Percentiles rank a stretch among this genome's conserved stretches.
phyloP scores from a whole-genome alignment of 2,797 vertebrate genomes.

The Aeoliscus strigatus region DNA sequence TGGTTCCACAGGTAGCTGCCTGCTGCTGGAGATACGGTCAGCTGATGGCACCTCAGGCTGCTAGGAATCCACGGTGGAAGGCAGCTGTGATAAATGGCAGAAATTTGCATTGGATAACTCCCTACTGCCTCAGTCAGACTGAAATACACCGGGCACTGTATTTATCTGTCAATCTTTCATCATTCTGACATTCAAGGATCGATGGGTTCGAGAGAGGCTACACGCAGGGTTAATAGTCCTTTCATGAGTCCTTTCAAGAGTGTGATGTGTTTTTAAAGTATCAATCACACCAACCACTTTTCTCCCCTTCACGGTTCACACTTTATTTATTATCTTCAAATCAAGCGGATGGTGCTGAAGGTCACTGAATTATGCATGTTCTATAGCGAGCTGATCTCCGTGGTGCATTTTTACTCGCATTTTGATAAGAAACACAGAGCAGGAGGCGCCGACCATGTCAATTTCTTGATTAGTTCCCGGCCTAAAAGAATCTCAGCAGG shows the following conservation, averaged over 20 bases:
- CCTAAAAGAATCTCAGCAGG: constrained; percentile 13
- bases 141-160: constrained; percentile 35
- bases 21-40: constrained; percentile 25
- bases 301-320: constrained; percentile 7
- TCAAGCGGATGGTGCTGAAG: constrained; percentile 20
- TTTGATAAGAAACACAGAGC: constrained; percentile 19
- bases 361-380: constrained; percentile 45
- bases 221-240: constrained; percentile 11
- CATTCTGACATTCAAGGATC: constrained; percentile 46
- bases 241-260: constrained; percentile 32
- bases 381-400: constrained; percentile 5
- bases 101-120: constrained; percentile 49
- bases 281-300: not conserved
- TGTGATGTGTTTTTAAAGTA: constrained; percentile 33
- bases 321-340: constrained; percentile 30
- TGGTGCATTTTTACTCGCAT: constrained; percentile 15
- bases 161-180: constrained; percentile 29
- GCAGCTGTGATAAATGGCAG: constrained; percentile 30
- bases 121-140: constrained; percentile 18
- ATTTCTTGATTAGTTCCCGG: constrained; percentile 20
- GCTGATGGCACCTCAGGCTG: not conserved
- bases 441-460: constrained; percentile 10
- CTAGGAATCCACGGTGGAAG: constrained; percentile 5
- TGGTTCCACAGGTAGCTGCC: constrained; percentile 21
- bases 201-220: constrained; percentile 12